Base-by-base conservation (phyloP, 2,797 vertebrate species). In the Aphelocoma californica region DNA sequence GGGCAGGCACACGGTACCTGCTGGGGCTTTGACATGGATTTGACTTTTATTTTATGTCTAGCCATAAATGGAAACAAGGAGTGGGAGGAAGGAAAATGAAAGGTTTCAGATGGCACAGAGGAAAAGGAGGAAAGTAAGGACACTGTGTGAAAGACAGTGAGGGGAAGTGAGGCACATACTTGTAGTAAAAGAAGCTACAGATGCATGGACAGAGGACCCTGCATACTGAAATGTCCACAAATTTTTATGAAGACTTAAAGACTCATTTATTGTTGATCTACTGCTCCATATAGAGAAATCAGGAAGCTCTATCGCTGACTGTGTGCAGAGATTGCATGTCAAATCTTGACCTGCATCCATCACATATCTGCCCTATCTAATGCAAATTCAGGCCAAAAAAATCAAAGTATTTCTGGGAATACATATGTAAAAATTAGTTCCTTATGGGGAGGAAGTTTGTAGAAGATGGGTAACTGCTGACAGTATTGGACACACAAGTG, bases 91-190 rank as follows among this genome's bases (percentile, higher is more conserved):
- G 25, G 23, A 67, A 86, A 79, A 67, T 5, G 0, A 74, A 86
- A 74, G 2, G 6, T 7, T 81, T 78, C 25, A 45, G 26, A n/a
- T n/a, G 32, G 9, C 25, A 36, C 14, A n/a, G 50, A 36, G n/a
- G 12, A 67, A 34, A 87, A 56, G 13, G 25, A 64, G 14, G 26
- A 56, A 87, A 90, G 24, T 50, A 67, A 66, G 9, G 54, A 34
- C 28, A 8, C 1, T 18, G 8, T 50, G 36, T 28, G 45, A 56
- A 71, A 26, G 50, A 54, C 3, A 5, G 12, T 38, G 17, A 81
- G 7, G 17, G 13, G n/a, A 54, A 80, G 3, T 2, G 20, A 80
- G 31, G 16, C 9, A 31, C 1, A 1, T 1, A 4, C 3, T 36
- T 67, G 12, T 53, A 65, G 29, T 18, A 40, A 64, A 62, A 34